Base-by-base conservation (phyloP, 2,888 invertebrate genomes). In the Beris chalybata region DNA sequence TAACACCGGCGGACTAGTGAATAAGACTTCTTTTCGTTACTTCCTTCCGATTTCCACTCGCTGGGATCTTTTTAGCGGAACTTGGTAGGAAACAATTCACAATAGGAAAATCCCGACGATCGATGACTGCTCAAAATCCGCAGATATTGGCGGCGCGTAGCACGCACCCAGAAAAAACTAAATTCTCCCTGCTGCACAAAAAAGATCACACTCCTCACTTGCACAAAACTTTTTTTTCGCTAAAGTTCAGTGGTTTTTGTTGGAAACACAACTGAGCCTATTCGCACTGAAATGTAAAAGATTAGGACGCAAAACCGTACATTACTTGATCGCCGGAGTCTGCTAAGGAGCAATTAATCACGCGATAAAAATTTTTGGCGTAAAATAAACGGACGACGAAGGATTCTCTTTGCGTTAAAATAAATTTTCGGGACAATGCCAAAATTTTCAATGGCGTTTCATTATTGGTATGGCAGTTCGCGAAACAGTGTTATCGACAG, bases 391-490 rank as follows among this genome's bases (percentile, higher is more conserved):
- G 47, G 38, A 43, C 13, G 22, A 38, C 15, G 61, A 38, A 38
- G 5, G 22, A 31, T 32, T 32, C 43, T 12, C 38, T 38, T 50
- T 52, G 38, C 38, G 50, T 7, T 12, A 52, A 32, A n/a, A 22
- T 32, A 15, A 61, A 61, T 61, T 68, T 68, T 68, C 65, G 65
- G 68, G 68, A 68, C 66, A 69, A 59, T 68, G 66, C 68, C 68
- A 69, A 68, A 64, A 52, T 61, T 66, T 54, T 64, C 64, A 66
- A 69, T 69, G 68, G 68, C 68, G 68, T 59, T 59, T 59, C 59
- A 48, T 32, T 59, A 59, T 48, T 59, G 59, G 38, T 59, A 59
- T 32, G 11, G 50, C n/a, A 59, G 59, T n/a, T 48, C 13, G 29
- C 45, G 57, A 31, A 9, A 32, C 59, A 48, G 48, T 11, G 11